Evolutionary conservation across 1,140 invertebrate species (phyloP), one percentile per base, ranked within the genome.

Genomic region (Caenorhabditis inopinata): DNA sequence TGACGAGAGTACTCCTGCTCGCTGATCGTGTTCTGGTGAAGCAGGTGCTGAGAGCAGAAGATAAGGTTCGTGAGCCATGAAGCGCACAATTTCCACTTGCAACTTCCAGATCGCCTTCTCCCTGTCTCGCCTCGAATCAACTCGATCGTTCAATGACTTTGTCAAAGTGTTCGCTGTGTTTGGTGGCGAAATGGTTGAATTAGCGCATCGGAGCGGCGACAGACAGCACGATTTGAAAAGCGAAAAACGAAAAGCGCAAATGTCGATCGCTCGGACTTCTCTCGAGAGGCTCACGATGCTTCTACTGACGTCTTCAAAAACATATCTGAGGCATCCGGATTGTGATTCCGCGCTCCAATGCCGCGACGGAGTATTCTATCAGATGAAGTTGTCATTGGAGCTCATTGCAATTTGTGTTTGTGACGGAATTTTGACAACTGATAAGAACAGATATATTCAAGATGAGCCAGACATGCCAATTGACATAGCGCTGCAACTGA

Each of bases 21-120:
- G 96, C 96, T n/a, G 97, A 99, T 90, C 95, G 96, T 87, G 96
- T 98, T 48, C 94, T 98, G 9, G 96, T 99, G 23, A 97, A 97
- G 88, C 96, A 98, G 90, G 91, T 99, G 48, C 91, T 99, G 48
- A 91, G 94, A 58, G 94, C 95, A 73, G 98, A 98, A 90, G 96
- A 98, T 89, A 97, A 97, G 92, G 96, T 95, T 45, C 23, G 47
- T 68, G 16, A 68, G 74, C n/a, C 25, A 25, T 47, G 18, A 42
- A n/a, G n/a, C n/a, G n/a, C n/a, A n/a, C n/a, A 35, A n/a, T 42
- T 73, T 49, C 47, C 47, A 32, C 14, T n/a, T n/a, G n/a, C n/a
- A n/a, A 62, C 14, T 76, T 92, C 94, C 68, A 91, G 90, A 90
- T 91, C 23, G 82, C 88, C 16, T 88, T 83, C 51, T 90, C 90